Base-by-base conservation (phyloP, 2,113 vertebrate genomes). In the Lepus americanus region DNA sequence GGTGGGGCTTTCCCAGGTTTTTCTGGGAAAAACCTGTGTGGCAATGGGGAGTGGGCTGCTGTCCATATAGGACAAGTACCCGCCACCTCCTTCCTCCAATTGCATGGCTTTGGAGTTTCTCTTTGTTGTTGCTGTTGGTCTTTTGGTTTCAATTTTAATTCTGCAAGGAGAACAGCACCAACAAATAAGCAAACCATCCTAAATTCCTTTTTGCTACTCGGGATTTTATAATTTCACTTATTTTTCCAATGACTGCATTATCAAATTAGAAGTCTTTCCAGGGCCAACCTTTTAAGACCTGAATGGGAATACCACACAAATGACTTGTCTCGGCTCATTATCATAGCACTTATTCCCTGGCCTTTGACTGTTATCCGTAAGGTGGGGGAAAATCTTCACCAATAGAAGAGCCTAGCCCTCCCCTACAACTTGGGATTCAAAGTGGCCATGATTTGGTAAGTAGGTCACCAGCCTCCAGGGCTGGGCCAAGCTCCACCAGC, bases 191-290 rank as follows among this genome's bases (percentile, higher is more conserved):
- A 8, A 89, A 93, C 10, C 64, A 87, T 31, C n/a, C 25, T 78
- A 85, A 92, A 95, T 76, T 23, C 51, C 59, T 39, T 94, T 69
- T 19, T 63, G 74, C 85, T 81, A 70, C 92, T 86, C 51, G 59
- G 89, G 64, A 87, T 87, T 95, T 95, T 85, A 87, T 88, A 91
- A 91, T 97, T 97, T 97, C 95, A 66, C 80, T 97, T 51, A 16
- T 89, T 87, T 91, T 96, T 82, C 67, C 84, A 81, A 82, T 94
- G 78, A 92, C 67, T 61, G 27, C 61, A 59, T 72, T 92, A 92
- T 93, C 95, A 97, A 87, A 90, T 90, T 90, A 9, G 19, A n/a
- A 95, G 90, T 36, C 59, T 83, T 95, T 96, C 66, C n/a, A 14
- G 44, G 94, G 66, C 44, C 81, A 69, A 96, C 79, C 85, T 55